These are phyloP conservation scores for Laterallus jamaicensis DNA, from an alignment of 2,113 vertebrate species.

Conservation along the genomic window DNA sequence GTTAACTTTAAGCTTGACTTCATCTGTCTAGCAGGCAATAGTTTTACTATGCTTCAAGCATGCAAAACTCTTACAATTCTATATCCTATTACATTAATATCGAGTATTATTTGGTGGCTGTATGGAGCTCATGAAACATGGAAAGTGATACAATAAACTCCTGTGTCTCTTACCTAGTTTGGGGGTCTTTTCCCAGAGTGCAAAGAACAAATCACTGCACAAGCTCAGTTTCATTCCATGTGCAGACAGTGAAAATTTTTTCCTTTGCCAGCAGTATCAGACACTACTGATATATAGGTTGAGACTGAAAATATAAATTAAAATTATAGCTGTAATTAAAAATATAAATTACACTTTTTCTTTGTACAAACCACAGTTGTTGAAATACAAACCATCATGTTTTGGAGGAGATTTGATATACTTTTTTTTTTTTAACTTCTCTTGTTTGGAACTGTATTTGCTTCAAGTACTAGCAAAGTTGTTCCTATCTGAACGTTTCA, in stretches of 20 bases:
- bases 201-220: not conserved
- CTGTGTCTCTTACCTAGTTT: not conserved
- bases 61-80: not conserved
- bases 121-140: not conserved
- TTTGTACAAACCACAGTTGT: not conserved
- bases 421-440: not conserved
- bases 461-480: not conserved
- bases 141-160: not conserved
- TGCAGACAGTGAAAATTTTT: not conserved
- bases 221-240: not conserved
- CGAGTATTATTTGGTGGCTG: not conserved
- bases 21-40: not conserved
- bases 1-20: not conserved
- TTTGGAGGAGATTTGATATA: not conserved
- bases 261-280: not conserved
- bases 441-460: not conserved
- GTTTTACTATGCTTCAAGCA: not conserved
- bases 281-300: not conserved
- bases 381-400: not conserved
- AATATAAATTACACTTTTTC: not conserved
- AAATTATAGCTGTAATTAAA: not conserved
- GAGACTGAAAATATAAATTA: not conserved
- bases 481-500: not conserved
- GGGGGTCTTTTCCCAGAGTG: not conserved
- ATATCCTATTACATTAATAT: not conserved